Conservation (phyloP, 2,888 invertebrate genomes). For the Apodemia hepburni region DNA sequence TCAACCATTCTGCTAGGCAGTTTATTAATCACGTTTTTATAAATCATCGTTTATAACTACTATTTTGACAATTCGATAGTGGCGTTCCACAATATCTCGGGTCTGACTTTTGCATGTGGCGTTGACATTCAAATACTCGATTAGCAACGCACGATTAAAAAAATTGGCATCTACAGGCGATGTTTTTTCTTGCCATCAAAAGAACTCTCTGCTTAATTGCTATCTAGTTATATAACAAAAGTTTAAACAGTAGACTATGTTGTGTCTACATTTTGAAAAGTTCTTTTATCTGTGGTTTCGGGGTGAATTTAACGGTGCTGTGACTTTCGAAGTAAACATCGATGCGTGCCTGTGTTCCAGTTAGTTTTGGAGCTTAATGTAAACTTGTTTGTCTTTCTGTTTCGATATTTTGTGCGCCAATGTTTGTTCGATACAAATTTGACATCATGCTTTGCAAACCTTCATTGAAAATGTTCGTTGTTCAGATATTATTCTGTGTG, state of each 20-base stretch:
- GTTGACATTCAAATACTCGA: too few species aligned
- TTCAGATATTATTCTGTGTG: background rate
- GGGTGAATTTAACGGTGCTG: constrained; percentile 47
- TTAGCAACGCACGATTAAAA: too few species aligned
- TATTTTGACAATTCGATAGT: too few species aligned
- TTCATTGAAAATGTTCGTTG: constrained; percentile 3
- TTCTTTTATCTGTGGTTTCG: constrained; percentile 16
- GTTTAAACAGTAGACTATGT: too few species aligned
- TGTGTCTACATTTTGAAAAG: background rate
- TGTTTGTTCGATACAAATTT: constrained; percentile 33
- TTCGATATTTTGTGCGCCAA: constrained; percentile 39
- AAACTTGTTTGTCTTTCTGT: constrained; percentile 43
- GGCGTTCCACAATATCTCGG: too few species aligned
- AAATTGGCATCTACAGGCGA: too few species aligned
- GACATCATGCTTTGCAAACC: constrained; percentile 22
- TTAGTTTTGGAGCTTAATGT: constrained; percentile 46
- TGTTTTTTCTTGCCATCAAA: too few species aligned
- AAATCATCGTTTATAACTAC: too few species aligned
- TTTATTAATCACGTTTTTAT: too few species aligned
- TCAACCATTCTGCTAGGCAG: too few species aligned
- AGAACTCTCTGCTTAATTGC: constrained; percentile 35
- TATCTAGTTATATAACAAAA: constrained; percentile 31
- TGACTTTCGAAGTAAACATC: constrained; percentile 61
- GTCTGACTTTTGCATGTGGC: too few species aligned
- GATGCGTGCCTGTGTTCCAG: constrained; percentile 48